phyloP scores from a whole-genome alignment of 1,140 invertebrate genomes.

The Drosophila littoralis region DNA sequence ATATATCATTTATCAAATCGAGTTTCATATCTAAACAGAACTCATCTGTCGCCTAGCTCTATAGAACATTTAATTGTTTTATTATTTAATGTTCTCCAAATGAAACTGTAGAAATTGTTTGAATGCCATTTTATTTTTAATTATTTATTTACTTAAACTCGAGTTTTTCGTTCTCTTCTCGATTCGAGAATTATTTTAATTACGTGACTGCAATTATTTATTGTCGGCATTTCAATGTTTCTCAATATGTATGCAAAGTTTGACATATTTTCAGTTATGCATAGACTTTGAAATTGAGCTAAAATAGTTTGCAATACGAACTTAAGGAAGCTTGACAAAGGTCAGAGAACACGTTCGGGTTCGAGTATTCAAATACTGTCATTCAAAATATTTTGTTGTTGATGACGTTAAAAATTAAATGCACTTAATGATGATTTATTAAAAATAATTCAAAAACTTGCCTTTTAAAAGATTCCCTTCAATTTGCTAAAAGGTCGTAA shows the following conservation, averaged over 20 bases:
- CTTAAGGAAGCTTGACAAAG: slow-evolving; percentile 9
- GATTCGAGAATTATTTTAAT: slow-evolving; percentile 30
- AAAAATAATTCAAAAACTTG: too few relatives aligned
- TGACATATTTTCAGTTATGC: slow-evolving; percentile 20
- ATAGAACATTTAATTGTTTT: slow-evolving; percentile 19
- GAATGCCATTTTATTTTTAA: slow-evolving; percentile 49
- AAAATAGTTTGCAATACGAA: not conserved
- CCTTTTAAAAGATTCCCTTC: not conserved
- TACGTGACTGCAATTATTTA: slow-evolving; percentile 34
- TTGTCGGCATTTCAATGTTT: slow-evolving; percentile 6
- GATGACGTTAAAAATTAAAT: not conserved
- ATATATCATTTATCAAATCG: slow-evolving; percentile 15
- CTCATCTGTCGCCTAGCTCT: not conserved
- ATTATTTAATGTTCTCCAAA: slow-evolving; percentile 37
- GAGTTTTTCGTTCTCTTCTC: not conserved
- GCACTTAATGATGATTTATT: not conserved
- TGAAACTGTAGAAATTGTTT: slow-evolving; percentile 46
- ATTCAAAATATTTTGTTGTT: not conserved
- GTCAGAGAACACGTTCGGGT: slow-evolving; percentile 27
- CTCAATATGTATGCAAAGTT: slow-evolving; percentile 4
- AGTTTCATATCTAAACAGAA: not conserved
- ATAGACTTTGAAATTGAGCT: slow-evolving; percentile 23
- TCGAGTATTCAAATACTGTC: not conserved
- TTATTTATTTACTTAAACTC: slow-evolving; percentile 10
- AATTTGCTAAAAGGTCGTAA: not conserved